Base-by-base conservation (phyloP, 2,888 invertebrate species). In the Micropterix aruncella region DNA sequence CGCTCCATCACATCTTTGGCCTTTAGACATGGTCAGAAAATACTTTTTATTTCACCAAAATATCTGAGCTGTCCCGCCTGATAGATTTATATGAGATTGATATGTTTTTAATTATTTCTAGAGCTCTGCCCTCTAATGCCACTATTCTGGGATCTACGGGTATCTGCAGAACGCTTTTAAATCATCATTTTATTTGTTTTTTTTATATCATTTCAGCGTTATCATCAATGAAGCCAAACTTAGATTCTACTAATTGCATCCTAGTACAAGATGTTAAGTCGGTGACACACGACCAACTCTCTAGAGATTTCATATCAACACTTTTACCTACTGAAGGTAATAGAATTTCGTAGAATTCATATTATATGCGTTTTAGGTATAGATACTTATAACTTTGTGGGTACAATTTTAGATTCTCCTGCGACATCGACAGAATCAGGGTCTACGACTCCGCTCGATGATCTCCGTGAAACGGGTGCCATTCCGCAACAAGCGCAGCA, bases 191-290 rank as follows among this genome's bases (percentile, higher is more conserved):
- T 19, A 46, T 47, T 45, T 39, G 46, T 46, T 47, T 42, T 36
- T 38, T 51, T 53, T 52, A 55, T 50, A 58, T 65, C 65, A 59
- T 81, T 82, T 40, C 79, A 89, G 88, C 87, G 64, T 83, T 88
- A 71, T 88, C 84, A 74, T 88, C 88, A 63, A 88, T 89, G 85
- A 83, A 87, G 70, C 82, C 83, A 64, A 82, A 81, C 70, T 81
- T 85, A 77, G 88, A 89, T 75, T 81, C 83, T 69, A 78, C 86
- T 60, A 88, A 88, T 70, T 90, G 89, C 72, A 87, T 89, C 64
- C 74, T 89, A 67, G 88, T 89, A 61, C 88, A 89, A 78, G 90
- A 85, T 65, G 82, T 84, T 53, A 85, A 85, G 70, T 85, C 87
- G 57, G 84, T 88, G 56, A 87, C 89, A 57, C 85, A 89, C 62